These are phyloP conservation scores for Serripes groenlandicus DNA, from an alignment of 2,888 invertebrate species.

Conservation along the genomic window DNA sequence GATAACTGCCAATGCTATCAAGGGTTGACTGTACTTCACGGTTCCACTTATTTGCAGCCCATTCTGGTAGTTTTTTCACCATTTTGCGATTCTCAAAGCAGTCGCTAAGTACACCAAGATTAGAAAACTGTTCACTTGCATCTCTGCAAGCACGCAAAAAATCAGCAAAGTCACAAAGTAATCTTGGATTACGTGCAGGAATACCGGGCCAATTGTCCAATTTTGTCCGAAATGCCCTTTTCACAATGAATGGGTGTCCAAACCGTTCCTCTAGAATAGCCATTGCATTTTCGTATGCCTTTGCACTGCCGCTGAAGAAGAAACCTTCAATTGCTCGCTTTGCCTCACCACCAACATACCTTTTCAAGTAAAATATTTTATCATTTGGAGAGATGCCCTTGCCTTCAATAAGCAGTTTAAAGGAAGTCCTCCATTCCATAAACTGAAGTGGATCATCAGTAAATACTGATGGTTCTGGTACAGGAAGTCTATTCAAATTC, in stretches of 20 bases:
- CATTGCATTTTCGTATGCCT: background rate
- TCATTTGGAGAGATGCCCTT: conserved; percentile 40
- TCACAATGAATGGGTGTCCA: background rate
- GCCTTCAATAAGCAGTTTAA: conserved; percentile 48
- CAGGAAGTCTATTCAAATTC: conserved; percentile 43
- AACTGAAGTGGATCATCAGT: conserved; percentile 34
- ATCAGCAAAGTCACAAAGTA: conserved; percentile 30
- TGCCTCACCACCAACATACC: conserved; percentile 35
- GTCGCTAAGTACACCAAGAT: conserved; percentile 13
- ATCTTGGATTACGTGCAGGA: background rate
- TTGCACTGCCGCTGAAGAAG: background rate
- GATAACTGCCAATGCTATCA: background rate
- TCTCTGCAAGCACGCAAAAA: conserved; percentile 44
- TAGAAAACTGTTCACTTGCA: conserved; percentile 26
- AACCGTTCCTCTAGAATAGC: background rate
- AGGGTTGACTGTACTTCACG: background rate
- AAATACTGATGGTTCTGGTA: conserved; percentile 57
- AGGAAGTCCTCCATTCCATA: conserved; percentile 36
- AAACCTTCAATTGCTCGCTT: conserved; percentile 50
- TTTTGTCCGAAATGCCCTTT: background rate
- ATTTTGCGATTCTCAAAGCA: background rate
- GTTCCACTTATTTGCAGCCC: background rate
- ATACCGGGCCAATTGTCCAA: background rate
- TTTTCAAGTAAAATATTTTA: conserved; percentile 17
- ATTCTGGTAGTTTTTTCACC: conserved; percentile 6